Conservation (phyloP, 2,888 invertebrate genomes). For the Nysson spinosus region DNA sequence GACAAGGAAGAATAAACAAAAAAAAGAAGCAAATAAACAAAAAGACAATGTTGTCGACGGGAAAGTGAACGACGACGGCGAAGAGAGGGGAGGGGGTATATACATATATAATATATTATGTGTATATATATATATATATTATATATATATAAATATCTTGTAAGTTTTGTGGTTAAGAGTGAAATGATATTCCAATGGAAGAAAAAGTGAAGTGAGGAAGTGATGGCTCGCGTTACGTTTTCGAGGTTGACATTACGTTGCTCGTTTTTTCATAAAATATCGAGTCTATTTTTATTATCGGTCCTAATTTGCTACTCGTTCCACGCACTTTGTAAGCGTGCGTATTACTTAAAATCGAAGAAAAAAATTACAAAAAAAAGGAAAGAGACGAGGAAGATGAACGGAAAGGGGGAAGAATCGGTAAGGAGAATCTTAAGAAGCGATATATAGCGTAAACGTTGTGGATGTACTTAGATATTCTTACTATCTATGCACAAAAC, state of each 20-base stretch:
- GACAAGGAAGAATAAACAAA: slow-evolving; percentile 20
- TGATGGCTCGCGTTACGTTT: slow-evolving; percentile 41
- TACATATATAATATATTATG: slow-evolving; percentile 5
- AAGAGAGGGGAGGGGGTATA: slow-evolving; percentile 7
- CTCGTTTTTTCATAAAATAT: slow-evolving; percentile 46
- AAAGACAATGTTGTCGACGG: slow-evolving; percentile 19
- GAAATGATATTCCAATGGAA: background rate
- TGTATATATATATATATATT: no score
- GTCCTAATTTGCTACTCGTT: slow-evolving; percentile 31
- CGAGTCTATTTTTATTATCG: slow-evolving; percentile 52
- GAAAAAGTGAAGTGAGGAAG: slow-evolving; percentile 1
- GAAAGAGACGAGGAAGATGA: background rate
- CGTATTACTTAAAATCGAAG: background rate
- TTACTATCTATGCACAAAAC: slow-evolving; percentile 30
- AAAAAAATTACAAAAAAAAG: background rate
- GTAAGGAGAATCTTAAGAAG: background rate
- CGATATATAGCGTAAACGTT: background rate
- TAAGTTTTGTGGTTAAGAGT: no score
- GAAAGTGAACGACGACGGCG: slow-evolving; percentile 1
- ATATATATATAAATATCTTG: no score
- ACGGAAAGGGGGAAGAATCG: background rate
- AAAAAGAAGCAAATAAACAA: background rate
- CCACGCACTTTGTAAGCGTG: slow-evolving; percentile 10
- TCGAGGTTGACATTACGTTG: slow-evolving; percentile 48
- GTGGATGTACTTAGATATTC: slow-evolving; percentile 18